Evolutionary conservation across 2,113 vertebrate genomes (phyloP).

Genomic region (Ranitomeya imitator): DNA sequence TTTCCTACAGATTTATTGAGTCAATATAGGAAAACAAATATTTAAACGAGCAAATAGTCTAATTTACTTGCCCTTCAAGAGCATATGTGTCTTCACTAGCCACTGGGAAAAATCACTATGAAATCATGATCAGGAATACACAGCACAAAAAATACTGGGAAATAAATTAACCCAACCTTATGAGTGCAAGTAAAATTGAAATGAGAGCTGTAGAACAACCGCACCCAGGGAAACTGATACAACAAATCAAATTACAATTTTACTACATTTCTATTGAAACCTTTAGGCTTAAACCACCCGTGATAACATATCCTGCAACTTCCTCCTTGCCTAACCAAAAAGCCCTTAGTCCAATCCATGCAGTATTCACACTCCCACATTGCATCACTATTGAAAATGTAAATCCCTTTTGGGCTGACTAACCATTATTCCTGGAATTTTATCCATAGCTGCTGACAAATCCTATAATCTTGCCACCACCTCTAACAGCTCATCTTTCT

Average conservation of each 20-base stretch:
- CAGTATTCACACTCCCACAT: background rate
- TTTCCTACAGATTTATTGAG: too few relatives aligned
- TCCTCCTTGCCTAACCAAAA: background rate
- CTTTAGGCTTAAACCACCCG: background rate
- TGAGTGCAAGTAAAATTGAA: too few relatives aligned
- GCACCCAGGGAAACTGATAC: background rate
- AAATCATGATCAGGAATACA: too few relatives aligned
- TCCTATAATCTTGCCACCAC: conserved; percentile 1
- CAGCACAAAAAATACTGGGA: too few relatives aligned
- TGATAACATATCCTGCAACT: background rate
- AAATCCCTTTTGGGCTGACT: background rate
- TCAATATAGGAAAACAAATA: too few relatives aligned
- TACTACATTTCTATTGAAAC: background rate
- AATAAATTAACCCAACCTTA: too few relatives aligned
- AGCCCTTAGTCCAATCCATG: background rate
- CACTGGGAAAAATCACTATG: too few relatives aligned
- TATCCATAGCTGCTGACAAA: conserved; percentile 6
- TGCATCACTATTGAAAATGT: background rate
- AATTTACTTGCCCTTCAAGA: too few relatives aligned
- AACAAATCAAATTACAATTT: background rate
- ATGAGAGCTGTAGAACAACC: background rate
- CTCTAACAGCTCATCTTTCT: background rate
- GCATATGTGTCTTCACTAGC: too few relatives aligned
- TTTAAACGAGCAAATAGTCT: too few relatives aligned
- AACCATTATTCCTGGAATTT: conserved; percentile 11